A percentile compares a stretch with the other conserved stretches of the same genome.
Evolutionary conservation across 1,140 invertebrate genomes (phyloP).

Genomic region (Drosophila parabipectinata): DNA sequence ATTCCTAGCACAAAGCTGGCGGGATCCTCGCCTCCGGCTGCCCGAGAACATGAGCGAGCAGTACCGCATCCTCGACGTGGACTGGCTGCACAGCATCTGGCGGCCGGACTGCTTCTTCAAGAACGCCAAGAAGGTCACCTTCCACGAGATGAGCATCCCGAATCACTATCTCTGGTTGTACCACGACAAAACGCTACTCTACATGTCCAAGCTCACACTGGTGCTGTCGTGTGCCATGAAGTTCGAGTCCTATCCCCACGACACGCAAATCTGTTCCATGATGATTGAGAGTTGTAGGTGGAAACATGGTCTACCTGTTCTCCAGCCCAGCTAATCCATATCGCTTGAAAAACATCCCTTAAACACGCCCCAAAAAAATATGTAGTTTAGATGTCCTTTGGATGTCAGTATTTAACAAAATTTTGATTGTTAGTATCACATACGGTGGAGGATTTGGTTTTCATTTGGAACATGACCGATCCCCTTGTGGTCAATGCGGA

Average conservation of each 20-base stretch:
- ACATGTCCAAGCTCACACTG: constrained; percentile 96
- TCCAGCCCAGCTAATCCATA: neutral
- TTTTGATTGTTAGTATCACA: constrained; percentile 88
- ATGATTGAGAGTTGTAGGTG: constrained; percentile 95
- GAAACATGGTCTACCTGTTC: neutral
- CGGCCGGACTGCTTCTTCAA: constrained; percentile 96
- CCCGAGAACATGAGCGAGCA: constrained; percentile 97
- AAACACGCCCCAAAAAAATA: neutral
- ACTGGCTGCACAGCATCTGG: constrained; percentile 96
- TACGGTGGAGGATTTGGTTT: constrained; percentile 92
- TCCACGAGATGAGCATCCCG: constrained; percentile 97
- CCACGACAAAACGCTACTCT: constrained; percentile 94
- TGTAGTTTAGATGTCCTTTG: constrained; percentile 8
- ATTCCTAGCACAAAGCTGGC: constrained; percentile 96
- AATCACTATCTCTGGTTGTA: constrained; percentile 97
- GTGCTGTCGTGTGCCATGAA: constrained; percentile 96
- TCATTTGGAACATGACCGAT: constrained; percentile 95
- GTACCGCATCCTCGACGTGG: constrained; percentile 94
- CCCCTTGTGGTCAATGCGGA: constrained; percentile 93
- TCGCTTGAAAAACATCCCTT: neutral
- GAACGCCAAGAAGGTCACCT: constrained; percentile 96
- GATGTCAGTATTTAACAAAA: constrained; percentile 32
- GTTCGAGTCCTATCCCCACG: constrained; percentile 95
- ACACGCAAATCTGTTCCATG: constrained; percentile 95
- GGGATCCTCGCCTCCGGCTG: constrained; percentile 92